Base-by-base conservation (phyloP, 2,888 invertebrate species). In the Cantharis rufa region DNA sequence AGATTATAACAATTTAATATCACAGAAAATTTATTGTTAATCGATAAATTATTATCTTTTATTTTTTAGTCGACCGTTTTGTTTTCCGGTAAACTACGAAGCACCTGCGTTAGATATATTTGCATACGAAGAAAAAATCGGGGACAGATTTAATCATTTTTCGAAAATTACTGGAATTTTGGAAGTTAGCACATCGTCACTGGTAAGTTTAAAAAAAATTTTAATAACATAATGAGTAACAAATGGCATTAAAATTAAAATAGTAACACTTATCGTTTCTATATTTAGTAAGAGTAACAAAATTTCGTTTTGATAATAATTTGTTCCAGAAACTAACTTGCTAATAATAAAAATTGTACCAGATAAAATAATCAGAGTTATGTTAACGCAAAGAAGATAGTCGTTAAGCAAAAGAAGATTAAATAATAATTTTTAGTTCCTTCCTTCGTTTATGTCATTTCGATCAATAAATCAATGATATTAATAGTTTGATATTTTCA, bases 181-280 rank as follows among this genome's bases (percentile, higher is more conserved):
- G 15, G 69, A 71, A 68, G 71, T 81, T 13, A 77, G 80, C 72
- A 84, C 84, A 48, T 80, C 81, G 70, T 80, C 83, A 2, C 76
- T 84, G 81, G 85, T 86, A 80, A 82, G 84, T 83, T 69, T 18
- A 28, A 24, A 24, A 24, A 75, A 1, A 27, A 66, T 15, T 13
- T 70, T 70, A 15, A 15, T 70, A 64, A 15, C 24, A 15, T 68
- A 62, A 70, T 24, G 13, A 70, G 63, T 18, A 24, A 66, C 24
- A 66, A 66, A 66, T 66, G 24, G n/a, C 21, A 66, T 66, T 21
- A 66, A 21, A 11, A 66, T 66, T 21, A 24, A 24, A 66, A 66
- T 21, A 66, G 64, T 66, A 66, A 66, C 64, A 66, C 21, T 66
- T 66, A 66, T 66, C 64, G 16, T 66, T 11, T 18, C 64, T 66